Evolutionary conservation across 1,140 invertebrate genomes (phyloP), one percentile per base, ranked within the genome.

Genomic region (Drosophila sp.): DNA sequence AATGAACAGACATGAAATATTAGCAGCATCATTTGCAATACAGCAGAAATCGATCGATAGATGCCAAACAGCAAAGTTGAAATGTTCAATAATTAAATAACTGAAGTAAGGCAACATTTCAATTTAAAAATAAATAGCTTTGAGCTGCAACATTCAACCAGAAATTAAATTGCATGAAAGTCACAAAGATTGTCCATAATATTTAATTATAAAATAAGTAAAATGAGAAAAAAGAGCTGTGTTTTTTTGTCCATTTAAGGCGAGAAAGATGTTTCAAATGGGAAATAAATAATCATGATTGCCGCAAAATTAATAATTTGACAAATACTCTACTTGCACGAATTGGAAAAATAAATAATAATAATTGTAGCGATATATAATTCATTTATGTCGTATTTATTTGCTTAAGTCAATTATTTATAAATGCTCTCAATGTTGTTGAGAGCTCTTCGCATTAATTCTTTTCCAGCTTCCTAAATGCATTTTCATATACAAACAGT

Each of bases 1-100:
- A 77, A 58, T 65, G 57, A 62, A 64, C 70, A 80, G 57, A 77
- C 59, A 63, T 65, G 72, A 76, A 86, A 77, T 66, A 82, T 77
- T 80, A 77, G 76, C 66, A 54, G 57, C 58, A 61, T 65, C 77
- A 78, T 78, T 81, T 80, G 79, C 78, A 69, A 13, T 48, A 21
- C 6, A 48, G 29, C 56, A 9, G 41, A 34, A 34, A 56, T 53
- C 32, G 56, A 45, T 40, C 34, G 21, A 40, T 54, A 46, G 32
- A 50, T 29, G 27, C 7, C 21, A 14, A 13, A 38, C 53, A 65
- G 67, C 45, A 58, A 58, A 56, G 36, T 36, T 25, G 41, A 71
- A 58, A 41, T 69, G 40, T 36, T 13, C 34, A 53, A 53, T 53
- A 53, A 53, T 53, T 53, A 58, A 58, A 45, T 32, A 58, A 45